Conservation (phyloP, 2,113 vertebrate genomes). For the Coptodon bakossiorum region DNA sequence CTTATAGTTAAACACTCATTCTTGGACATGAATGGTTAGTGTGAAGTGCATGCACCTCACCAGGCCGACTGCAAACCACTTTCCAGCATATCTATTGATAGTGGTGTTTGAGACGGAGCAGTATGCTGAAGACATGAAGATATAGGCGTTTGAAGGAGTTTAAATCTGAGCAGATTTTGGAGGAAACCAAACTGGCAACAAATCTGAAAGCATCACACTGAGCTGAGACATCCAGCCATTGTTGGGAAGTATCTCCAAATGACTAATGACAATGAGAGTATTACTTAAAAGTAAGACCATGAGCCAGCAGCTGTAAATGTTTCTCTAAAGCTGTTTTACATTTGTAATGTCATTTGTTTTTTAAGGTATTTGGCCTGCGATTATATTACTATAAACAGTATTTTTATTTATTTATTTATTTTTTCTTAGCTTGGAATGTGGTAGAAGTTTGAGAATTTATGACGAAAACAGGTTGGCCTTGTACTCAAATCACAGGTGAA, state of each 20-base stretch:
- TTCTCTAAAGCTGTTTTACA: background rate
- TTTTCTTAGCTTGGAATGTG: background rate
- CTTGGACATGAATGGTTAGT: background rate
- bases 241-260: background rate
- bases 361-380: background rate
- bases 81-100: background rate
- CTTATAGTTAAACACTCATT: background rate
- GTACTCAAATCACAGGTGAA: background rate
- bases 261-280: background rate
- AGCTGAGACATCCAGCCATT: background rate
- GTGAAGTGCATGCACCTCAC: background rate
- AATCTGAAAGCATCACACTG: background rate
- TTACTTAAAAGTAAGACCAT: background rate
- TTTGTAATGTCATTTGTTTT: background rate
- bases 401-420: background rate
- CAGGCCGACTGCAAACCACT: background rate
- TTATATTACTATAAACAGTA: background rate
- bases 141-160: background rate
- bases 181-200: background rate
- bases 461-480: background rate
- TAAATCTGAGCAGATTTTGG: background rate
- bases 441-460: background rate
- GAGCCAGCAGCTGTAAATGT: background rate
- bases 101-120: background rate
- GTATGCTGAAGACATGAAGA: background rate